Percentiles rank a stretch among this genome's conserved stretches.
These are phyloP conservation scores for Leucoraja erinaceus DNA, from an alignment of 2,113 vertebrate genomes.

Conservation along the genomic window DNA sequence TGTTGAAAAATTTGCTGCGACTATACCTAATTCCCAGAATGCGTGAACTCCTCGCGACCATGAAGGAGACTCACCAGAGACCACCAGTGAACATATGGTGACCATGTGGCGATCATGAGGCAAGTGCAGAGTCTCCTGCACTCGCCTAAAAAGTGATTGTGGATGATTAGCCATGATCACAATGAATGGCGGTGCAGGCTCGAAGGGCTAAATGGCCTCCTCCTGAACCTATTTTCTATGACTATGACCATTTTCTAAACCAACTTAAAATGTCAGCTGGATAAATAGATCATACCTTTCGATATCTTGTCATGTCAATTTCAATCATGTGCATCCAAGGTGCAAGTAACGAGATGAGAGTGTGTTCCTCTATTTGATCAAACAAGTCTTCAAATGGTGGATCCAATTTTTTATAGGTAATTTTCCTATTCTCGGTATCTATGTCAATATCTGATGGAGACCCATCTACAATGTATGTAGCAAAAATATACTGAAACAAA, in stretches of 20 bases:
- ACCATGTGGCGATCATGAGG: too few species aligned
- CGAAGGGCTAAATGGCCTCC: too few species aligned
- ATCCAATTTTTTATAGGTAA: conserved; percentile 62
- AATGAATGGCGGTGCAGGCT: too few species aligned
- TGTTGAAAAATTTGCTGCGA: too few species aligned
- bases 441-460: conserved; percentile 66
- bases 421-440: conserved; percentile 57
- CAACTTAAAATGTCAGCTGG: background rate
- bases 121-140: too few species aligned
- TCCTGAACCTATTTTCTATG: too few species aligned
- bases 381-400: conserved; percentile 87
- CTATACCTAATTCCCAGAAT: too few species aligned
- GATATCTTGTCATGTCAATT: conserved; percentile 55
- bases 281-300: conserved; percentile 56
- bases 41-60: too few species aligned
- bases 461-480: conserved; percentile 69
- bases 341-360: conserved; percentile 66
- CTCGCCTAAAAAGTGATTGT: too few species aligned
- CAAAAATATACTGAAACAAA: conserved; percentile 69
- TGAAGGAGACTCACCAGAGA: too few species aligned
- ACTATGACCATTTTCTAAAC: background rate
- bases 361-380: conserved; percentile 73
- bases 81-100: too few species aligned
- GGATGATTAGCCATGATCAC: too few species aligned
- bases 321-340: conserved; percentile 70